Percentiles rank a stretch among this genome's conserved stretches.
Evolutionary conservation across 2,797 vertebrate species (phyloP).

Genomic region (Sus cebifrons): DNA sequence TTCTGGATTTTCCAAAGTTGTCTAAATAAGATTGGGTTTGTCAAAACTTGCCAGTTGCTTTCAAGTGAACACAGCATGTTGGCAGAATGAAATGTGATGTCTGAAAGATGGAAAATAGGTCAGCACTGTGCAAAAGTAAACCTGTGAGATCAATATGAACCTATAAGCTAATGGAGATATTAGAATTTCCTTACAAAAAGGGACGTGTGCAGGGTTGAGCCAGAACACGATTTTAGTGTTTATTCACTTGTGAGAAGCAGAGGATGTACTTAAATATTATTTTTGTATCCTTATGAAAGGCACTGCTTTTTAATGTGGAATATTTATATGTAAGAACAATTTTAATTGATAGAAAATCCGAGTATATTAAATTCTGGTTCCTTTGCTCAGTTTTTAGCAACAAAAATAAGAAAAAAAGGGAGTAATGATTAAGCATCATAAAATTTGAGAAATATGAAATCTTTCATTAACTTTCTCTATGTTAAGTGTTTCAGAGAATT

Average conservation of each 20-base stretch:
- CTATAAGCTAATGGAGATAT: slow-evolving; percentile 85
- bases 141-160: slow-evolving; percentile 86
- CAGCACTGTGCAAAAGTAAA: slow-evolving; percentile 87
- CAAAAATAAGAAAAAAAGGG: slow-evolving; percentile 80
- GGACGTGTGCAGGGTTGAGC: slow-evolving; percentile 74
- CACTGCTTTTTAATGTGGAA: slow-evolving; percentile 90
- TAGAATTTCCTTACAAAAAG: slow-evolving; percentile 82
- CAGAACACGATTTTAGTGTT: slow-evolving; percentile 80
- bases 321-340: slow-evolving; percentile 87
- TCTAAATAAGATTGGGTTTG: slow-evolving; percentile 85
- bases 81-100: slow-evolving; percentile 85
- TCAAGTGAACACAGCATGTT: slow-evolving; percentile 86
- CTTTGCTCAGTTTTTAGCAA: slow-evolving; percentile 88
- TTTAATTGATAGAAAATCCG: slow-evolving; percentile 87
- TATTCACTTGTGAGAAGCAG: slow-evolving; percentile 84
- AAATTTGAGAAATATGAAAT: slow-evolving; percentile 87
- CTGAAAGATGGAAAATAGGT: slow-evolving; percentile 88
- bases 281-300: slow-evolving; percentile 91
- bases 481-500: slow-evolving; percentile 84
- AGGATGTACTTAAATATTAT: slow-evolving; percentile 85
- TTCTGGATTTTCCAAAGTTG: slow-evolving; percentile 82
- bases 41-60: slow-evolving; percentile 87
- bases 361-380: slow-evolving; percentile 90
- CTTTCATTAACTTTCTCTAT: slow-evolving; percentile 86
- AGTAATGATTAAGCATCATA: slow-evolving; percentile 83